Evolutionary conservation across 1,140 invertebrate genomes (phyloP), one percentile per base, ranked within the genome.

Genomic region (Calycopis cecrops): DNA sequence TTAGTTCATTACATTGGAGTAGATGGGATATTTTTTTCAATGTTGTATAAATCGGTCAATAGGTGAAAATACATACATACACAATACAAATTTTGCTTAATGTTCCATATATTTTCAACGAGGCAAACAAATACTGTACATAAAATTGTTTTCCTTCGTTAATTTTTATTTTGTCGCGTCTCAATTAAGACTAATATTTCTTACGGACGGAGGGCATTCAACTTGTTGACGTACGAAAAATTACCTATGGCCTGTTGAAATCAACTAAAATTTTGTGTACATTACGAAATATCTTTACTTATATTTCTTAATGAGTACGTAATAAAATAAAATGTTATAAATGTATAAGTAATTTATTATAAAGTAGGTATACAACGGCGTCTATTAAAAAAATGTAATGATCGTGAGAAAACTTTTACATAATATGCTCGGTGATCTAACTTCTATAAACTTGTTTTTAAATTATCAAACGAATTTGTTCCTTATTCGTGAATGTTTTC

Each of bases 211-310:
- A 44, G 40, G 40, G 9, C 40, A 44, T 16, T 9, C 12, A 7
- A 44, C 40, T 44, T 17, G 40, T 44, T 44, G 40, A 44, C 40
- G 40, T 44, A 44, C 40, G 40, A 44, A 44, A 16, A 16, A 44
- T 44, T 44, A 16, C 40, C 40, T 16, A 42, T 16, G 40, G 40
- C 40, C 12, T 16, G 14, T 9, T 14, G 40, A 44, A 44, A 16
- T 44, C 16, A 44, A 44, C 40, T 14, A 44, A 14, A 17, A 44
- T 16, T 44, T 9, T 17, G 38, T 14, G 16, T 14, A n/a, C 38
- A 9, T 16, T 12, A 44, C 2, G 12, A 1, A 16, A 17, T 17
- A 16, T 16, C 14, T 44, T 7, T 17, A n/a, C n/a, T n/a, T n/a
- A 7, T 17, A 16, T 44, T 16, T 44, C 17, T 44, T 9, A 14